Evolutionary conservation across 2,797 vertebrate species (phyloP).

Genomic region (Cirrhinus mrigala): DNA sequence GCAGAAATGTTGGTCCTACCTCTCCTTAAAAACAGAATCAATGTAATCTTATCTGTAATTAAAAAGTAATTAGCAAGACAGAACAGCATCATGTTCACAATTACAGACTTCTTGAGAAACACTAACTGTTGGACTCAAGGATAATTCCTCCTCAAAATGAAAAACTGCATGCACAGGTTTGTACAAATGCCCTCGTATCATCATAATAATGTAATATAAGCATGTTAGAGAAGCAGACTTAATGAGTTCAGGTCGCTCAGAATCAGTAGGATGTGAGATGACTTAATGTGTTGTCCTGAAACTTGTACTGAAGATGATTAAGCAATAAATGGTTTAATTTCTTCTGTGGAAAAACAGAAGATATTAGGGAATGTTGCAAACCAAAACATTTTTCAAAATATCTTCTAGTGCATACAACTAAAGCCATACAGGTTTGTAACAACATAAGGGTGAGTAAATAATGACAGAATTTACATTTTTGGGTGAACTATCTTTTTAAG

Average conservation of each 20-base stretch:
- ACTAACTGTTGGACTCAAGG: neutral
- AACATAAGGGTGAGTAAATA: neutral
- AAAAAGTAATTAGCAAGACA: neutral
- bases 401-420: neutral
- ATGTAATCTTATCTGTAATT: neutral
- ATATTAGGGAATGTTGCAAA: too few relatives aligned
- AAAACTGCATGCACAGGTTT: neutral
- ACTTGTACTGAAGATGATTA: neutral
- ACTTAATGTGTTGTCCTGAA: neutral
- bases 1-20: neutral
- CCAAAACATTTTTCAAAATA: neutral
- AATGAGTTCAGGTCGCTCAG: neutral
- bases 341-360: too few relatives aligned
- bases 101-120: neutral
- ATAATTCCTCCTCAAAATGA: neutral
- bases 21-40: neutral
- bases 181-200: slow-evolving; percentile 5
- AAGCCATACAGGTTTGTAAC: neutral
- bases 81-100: neutral
- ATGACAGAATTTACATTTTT: neutral
- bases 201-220: neutral
- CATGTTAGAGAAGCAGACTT: neutral
- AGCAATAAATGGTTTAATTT: neutral
- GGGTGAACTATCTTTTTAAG: neutral
- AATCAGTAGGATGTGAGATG: neutral